Base-by-base conservation (phyloP, 2,113 vertebrate species). In the Poicephalus meyeri region DNA sequence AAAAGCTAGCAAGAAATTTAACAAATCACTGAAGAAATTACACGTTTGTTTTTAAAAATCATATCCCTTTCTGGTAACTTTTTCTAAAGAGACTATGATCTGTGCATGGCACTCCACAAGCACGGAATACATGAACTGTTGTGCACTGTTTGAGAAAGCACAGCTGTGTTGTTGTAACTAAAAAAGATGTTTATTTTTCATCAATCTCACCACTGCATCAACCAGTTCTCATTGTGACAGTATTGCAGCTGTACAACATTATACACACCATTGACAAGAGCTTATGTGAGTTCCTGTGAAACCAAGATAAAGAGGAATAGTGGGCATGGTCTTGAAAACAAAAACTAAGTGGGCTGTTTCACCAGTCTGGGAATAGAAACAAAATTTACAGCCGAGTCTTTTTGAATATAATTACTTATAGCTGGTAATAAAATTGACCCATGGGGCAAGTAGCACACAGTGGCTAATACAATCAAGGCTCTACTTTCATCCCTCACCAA, bases 181-280 rank as follows among this genome's bases (percentile, higher is more conserved):
- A 76, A 71, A 72, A 37, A 72, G 5, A 47, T 33, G 6, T 10
- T 70, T 52, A 13, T 82, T 91, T 74, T 80, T 66, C 47, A 63
- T 9, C 0, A 0, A 58, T 29, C 4, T 60, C 0, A 1, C 8
- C 46, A 16, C 33, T 58, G 56, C 17, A 39, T 66, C 26, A 37
- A 33, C 0, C 0, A 0, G 6, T 63, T 71, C 58, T 66, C n/a
- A 37, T 7, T 19, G 21, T 55, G 47, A 37, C 47, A 72, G 4
- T 25, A n/a, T 29, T 49, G 44, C 11, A 21, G 25, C 17, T 13
- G 11, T 26, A 9, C 13, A 71, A 41, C 0, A 1, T 68, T 41
- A 41, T 13, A 33, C 13, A 58, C 15, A 21, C 10, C 49, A n/a
- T 8, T 19, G n/a, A 25, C 16, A 42, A 4, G 13, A n/a, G 29